phyloP scores from a whole-genome alignment of 2,888 invertebrate genomes.

The Drosophila testacea region DNA sequence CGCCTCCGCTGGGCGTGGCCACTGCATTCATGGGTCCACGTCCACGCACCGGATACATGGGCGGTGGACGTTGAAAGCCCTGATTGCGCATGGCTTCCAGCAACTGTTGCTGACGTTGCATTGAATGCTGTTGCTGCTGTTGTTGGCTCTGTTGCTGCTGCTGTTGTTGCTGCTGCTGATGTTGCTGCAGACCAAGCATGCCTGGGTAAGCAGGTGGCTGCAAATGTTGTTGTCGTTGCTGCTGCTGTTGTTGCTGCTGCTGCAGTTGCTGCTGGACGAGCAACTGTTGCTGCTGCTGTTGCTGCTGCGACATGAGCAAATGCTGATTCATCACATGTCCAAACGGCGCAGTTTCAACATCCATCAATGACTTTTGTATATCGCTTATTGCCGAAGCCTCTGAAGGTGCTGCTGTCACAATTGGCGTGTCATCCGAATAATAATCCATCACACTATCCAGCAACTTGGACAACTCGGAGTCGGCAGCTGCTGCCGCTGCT shows the following conservation, averaged over 20 bases:
- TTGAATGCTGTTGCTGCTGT: slow-evolving; percentile 58
- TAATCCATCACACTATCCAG: slow-evolving; percentile 94
- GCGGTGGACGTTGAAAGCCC: slow-evolving; percentile 85
- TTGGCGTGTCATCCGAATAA: slow-evolving; percentile 87
- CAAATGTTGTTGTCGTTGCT: slow-evolving; percentile 70
- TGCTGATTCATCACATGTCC: slow-evolving; percentile 58
- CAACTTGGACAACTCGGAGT: slow-evolving; percentile 92
- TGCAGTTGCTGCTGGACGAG: slow-evolving; percentile 56
- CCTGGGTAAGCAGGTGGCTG: slow-evolving; percentile 82
- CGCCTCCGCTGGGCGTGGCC: slow-evolving; percentile 78
- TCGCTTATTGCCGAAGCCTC: slow-evolving; percentile 90
- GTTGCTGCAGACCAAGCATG: slow-evolving; percentile 77
- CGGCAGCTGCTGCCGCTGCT: slow-evolving; percentile 82
- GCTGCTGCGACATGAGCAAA: slow-evolving; percentile 66
- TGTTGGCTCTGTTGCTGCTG: slow-evolving; percentile 74
- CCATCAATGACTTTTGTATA: slow-evolving; percentile 95
- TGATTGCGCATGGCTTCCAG: slow-evolving; percentile 79
- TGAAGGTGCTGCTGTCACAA: slow-evolving; percentile 74
- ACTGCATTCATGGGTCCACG: slow-evolving; percentile 82
- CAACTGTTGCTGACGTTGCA: slow-evolving; percentile 62
- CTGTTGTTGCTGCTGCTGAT: slow-evolving; percentile 72
- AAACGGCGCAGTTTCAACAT: slow-evolving; percentile 89
- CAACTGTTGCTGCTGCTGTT: slow-evolving; percentile 61
- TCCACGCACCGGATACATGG: slow-evolving; percentile 82
- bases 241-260: slow-evolving; percentile 58